Conservation (phyloP, 2,113 vertebrate genomes). For the Parus major region DNA sequence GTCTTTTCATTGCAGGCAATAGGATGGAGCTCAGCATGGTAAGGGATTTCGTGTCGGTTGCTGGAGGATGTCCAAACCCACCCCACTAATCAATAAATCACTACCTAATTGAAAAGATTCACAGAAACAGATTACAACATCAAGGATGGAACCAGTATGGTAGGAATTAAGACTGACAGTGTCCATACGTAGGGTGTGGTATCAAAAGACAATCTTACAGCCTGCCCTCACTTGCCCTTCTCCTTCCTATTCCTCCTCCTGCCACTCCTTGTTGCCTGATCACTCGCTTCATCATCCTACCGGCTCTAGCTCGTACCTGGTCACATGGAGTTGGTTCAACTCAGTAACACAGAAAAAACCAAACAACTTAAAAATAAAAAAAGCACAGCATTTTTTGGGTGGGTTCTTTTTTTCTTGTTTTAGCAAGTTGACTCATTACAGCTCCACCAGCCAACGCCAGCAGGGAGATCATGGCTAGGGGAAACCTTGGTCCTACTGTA, state of each 20-base stretch:
- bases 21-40: not conserved
- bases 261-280: not conserved
- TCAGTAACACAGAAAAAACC: not conserved
- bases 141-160: constrained; percentile 5
- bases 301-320: rapidly evolving
- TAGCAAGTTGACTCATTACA: not conserved
- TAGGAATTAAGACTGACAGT: constrained; percentile 43
- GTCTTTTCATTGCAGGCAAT: not conserved
- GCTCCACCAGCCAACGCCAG: not conserved
- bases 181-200: constrained; percentile 47
- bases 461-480: rapidly evolving
- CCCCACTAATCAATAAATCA: constrained; percentile 38
- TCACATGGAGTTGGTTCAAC: not conserved
- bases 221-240: constrained; percentile 57
- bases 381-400: rapidly evolving
- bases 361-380: too few species aligned
- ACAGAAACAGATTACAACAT: constrained; percentile 50
- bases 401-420: not conserved
- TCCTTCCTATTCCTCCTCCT: constrained; percentile 31
- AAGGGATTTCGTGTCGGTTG: not conserved
- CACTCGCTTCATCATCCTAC: rapidly evolving
- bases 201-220: constrained; percentile 28
- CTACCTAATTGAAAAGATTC: constrained; percentile 29
- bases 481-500: not conserved
- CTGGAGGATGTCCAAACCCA: constrained; percentile 42